Evolutionary conservation across 2,113 vertebrate species (phyloP), one percentile per base, ranked within the genome.

Genomic region (Gambusia affinis): DNA sequence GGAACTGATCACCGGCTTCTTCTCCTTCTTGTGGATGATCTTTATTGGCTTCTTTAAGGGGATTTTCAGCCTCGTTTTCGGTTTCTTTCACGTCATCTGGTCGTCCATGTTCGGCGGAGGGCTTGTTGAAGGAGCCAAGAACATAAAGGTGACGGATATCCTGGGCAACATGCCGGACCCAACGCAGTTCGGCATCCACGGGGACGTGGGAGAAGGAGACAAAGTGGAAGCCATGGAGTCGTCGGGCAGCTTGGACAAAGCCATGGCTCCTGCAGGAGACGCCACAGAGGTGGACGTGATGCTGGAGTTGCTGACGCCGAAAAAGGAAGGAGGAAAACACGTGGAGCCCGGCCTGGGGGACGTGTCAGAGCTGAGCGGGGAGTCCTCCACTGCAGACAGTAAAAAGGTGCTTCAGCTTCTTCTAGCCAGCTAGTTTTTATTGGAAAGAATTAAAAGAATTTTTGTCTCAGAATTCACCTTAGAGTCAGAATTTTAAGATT

Each of bases 91-190:
- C 79, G 83, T 99, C 72, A 95, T 99, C 83, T 99, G 97, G 97
- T 96, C 89, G 66, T 97, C 97, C 57, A 97, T 99, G 87, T 99
- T 99, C 84, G 97, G 98, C 10, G 98, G 97, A 5, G 98, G 98
- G 64, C 90, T 99, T 12, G 96, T 99, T 3, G 98, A 99, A 92
- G 97, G 97, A 39, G 98, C 98, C 83, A 99, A 98, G 94, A 99
- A 98, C 84, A 99, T 99, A 14, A 97, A 98, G 93, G 98, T 99
- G 85, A 99, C 96, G 0, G 97, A 99, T 93, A 97, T 99, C 88
- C 92, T 99, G 39, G 98, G 97, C 12, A 97, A 98, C 90, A 99
- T 99, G 98, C 98, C 98, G 14, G 97, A 99, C 89, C 98, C 98
- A 0, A 99, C 97, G 8, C 98, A 99, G 67, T 98, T 98, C 85